Base-by-base conservation (phyloP, 2,113 vertebrate genomes). In the Brachypteracias leptosomus region DNA sequence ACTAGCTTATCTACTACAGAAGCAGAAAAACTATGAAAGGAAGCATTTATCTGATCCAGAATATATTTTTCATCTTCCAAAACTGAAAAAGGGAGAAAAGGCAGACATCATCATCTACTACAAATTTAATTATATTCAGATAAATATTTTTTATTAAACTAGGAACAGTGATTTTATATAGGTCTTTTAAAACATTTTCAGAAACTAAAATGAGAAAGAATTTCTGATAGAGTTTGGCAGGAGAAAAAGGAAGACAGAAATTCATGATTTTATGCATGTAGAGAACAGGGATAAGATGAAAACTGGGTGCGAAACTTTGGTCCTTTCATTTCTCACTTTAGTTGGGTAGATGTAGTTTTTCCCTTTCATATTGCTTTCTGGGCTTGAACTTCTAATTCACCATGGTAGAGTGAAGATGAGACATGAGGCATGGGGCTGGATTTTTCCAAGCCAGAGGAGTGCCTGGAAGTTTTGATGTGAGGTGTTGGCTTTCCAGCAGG, bases 191-290 rank as follows among this genome's bases (percentile, higher is more conserved):
- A 85, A 84, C 7, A 73, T 62, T 90, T 94, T 92, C 63, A 90
- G 91, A 97, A 95, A 83, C 25, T 72, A 88, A 94, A 96, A 91
- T 89, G 47, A 96, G 44, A 93, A 96, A 77, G 72, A 59, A 62
- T 40, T 95, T 87, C 70, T 90, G 36, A 14, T 78, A 22, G 95
- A 88, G 25, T 93, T 85, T 94, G 93, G 31, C 62, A 49, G 3
- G 36, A 44, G 42, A 42, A 42, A 42, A 11, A 42, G 42, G 42
- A 42, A 42, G 42, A 42, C 42, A 42, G 11, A 42, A 42, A 42
- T 42, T 42, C 42, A 42, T 42, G 42, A 42, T 42, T 42, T 11
- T 42, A 42, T 42, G 42, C 42, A 42, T 42, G 42, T 42, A 42
- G 42, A 42, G 11, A 42, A 15, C 42, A 42, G 42, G 42, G 42